These are phyloP conservation scores for Manis pentadactyla DNA, from an alignment of 2,797 vertebrate genomes.

Conservation along the genomic window DNA sequence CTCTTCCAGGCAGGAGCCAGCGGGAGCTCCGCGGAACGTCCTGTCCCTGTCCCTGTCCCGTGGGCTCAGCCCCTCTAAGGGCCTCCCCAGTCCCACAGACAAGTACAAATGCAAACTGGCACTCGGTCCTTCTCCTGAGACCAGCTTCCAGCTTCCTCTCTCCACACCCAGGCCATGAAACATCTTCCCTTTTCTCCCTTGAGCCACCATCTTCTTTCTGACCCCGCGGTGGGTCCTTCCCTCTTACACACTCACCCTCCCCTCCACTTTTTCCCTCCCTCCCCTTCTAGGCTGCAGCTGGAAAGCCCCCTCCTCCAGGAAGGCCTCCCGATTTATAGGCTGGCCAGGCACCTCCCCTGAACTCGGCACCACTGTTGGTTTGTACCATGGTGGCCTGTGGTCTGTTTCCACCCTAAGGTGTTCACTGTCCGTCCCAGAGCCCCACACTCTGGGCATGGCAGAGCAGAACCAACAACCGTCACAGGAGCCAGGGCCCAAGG, in stretches of 20 bases:
- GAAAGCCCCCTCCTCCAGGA: not conserved
- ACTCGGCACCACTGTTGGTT: too few relatives aligned
- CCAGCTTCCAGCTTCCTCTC: not conserved
- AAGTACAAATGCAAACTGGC: not conserved
- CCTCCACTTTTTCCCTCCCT: not conserved
- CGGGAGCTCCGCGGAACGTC: not conserved
- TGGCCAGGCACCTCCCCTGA: not conserved
- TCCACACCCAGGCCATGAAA: not conserved
- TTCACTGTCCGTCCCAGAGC: not conserved
- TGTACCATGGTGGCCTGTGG: fast-evolving
- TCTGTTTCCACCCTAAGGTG: not conserved
- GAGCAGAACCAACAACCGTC: not conserved
- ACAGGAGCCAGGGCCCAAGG: not conserved
- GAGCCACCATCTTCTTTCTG: not conserved
- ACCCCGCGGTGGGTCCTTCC: too few relatives aligned
- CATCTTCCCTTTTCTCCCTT: not conserved
- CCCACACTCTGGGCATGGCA: not conserved
- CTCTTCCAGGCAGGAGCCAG: not conserved
- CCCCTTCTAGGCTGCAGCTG: not conserved
- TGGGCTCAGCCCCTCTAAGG: too few relatives aligned
- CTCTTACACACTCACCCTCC: not conserved
- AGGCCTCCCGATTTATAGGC: not conserved
- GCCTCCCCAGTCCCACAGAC: not conserved
- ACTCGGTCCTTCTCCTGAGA: not conserved
- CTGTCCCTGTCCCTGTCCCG: not conserved